Base-by-base conservation (phyloP, 2,888 invertebrate genomes). In the Acronicta leporina region DNA sequence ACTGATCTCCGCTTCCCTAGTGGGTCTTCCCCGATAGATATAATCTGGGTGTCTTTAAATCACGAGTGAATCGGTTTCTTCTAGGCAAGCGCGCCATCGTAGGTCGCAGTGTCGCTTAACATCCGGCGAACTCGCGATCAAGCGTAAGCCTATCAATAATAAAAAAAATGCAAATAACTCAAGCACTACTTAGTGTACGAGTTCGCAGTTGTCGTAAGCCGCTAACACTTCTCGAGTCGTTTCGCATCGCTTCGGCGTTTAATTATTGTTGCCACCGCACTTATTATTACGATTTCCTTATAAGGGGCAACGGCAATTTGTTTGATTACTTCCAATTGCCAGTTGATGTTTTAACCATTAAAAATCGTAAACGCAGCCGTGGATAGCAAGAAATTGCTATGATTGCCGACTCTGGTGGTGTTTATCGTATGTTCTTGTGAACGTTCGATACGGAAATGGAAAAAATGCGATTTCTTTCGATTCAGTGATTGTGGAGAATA, bases 201-300 rank as follows among this genome's bases (percentile, higher is more conserved):
- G 56, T 42, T 4, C 43, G 33, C 55, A 52, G 47, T 51, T 62
- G 59, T 60, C 56, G 48, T 69, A 68, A 71, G 64, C 45, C 60
- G 67, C 56, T 71, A 80, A 73, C 74, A 78, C 79, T 81, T 83
- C 79, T 80, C 54, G 68, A 74, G 55, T 72, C 74, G 91, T 89
- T 84, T 77, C 90, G 88, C 89, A 75, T 87, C 87, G 84, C 80
- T 84, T 84, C 87, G 84, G 91, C 88, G 87, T 92, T 91, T 93
- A 92, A 94, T 92, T 86, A 85, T 87, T 86, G 84, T 83, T 87
- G 87, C 86, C 90, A 88, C 85, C 79, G 79, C 82, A 77, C 80
- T 86, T 85, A 89, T 88, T 88, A 88, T 88, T 88, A 84, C 88
- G 83, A 88, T 91, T 92, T 89, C 91, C 91, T 89, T 91, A 88